These are phyloP conservation scores for Thripadectes ignobilis DNA, from an alignment of 2,797 vertebrate species.

Conservation along the genomic window DNA sequence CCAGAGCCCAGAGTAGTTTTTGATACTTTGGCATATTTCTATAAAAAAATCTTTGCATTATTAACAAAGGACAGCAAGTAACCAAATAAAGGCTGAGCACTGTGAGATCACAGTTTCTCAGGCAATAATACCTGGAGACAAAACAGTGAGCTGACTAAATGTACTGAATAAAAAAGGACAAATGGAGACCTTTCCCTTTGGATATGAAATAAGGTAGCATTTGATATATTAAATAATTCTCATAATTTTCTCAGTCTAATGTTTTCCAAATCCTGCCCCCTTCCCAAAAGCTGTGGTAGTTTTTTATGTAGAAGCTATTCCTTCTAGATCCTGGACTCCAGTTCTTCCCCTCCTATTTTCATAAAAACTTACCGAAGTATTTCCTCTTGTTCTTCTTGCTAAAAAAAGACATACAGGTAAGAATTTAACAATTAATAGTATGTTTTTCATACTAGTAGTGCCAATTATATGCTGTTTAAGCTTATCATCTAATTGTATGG, in stretches of 20 bases:
- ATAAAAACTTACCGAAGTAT: neutral
- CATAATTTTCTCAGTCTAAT: neutral
- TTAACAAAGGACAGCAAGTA: neutral
- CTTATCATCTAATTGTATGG: constrained; percentile 92
- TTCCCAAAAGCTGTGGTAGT: no score
- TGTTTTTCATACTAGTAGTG: constrained; percentile 66
- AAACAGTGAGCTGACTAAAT: neutral
- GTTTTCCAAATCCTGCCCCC: neutral
- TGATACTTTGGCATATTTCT: neutral
- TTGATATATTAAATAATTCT: neutral
- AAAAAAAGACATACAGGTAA: neutral
- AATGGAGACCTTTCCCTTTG: neutral
- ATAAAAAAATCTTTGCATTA: neutral
- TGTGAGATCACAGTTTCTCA: neutral
- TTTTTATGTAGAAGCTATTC: neutral
- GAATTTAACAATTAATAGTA: constrained; percentile 75
- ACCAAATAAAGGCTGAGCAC: neutral
- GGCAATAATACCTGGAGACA: neutral
- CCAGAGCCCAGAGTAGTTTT: neutral
- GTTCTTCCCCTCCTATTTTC: neutral
- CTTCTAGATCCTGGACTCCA: neutral
- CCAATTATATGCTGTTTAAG: constrained; percentile 90
- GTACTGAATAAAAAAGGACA: neutral
- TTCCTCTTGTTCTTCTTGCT: neutral
- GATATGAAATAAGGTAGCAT: neutral